Evolutionary conservation across 2,888 invertebrate species (phyloP).

Genomic region (Pollenia angustigena): DNA sequence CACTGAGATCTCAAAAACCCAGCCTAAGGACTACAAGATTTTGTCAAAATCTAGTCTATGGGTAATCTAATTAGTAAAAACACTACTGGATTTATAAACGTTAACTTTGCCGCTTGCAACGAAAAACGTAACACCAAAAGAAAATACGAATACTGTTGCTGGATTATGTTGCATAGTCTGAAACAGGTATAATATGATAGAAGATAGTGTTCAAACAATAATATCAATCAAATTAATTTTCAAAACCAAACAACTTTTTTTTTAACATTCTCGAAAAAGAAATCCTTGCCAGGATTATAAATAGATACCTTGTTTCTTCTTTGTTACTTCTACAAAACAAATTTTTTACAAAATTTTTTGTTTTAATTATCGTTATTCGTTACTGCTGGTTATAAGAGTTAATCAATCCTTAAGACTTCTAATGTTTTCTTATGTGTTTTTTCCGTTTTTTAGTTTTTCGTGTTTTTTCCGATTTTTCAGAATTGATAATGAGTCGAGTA

Average conservation of each 20-base stretch:
- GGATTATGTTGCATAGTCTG: too few relatives aligned
- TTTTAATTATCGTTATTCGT: slow-evolving; percentile 58
- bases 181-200: not conserved
- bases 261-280: not conserved
- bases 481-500: slow-evolving; percentile 23
- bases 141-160: too few relatives aligned
- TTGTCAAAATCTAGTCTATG: too few relatives aligned
- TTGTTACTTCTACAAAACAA: slow-evolving; percentile 65
- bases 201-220: slow-evolving; percentile 16
- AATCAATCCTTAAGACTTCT: slow-evolving; percentile 60
- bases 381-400: slow-evolving; percentile 51
- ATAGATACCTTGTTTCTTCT: slow-evolving; percentile 67
- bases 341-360: slow-evolving; percentile 55
- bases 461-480: slow-evolving; percentile 14
- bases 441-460: slow-evolving; percentile 4
- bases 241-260: slow-evolving; percentile 31
- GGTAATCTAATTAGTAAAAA: too few relatives aligned
- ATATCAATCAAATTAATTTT: slow-evolving; percentile 36
- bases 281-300: not conserved
- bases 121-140: too few relatives aligned
- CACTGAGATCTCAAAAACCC: too few relatives aligned
- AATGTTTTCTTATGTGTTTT: slow-evolving; percentile 69
- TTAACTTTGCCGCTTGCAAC: too few relatives aligned
- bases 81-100: too few relatives aligned
- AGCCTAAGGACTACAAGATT: too few relatives aligned